phyloP scores from a whole-genome alignment of 2,888 invertebrate genomes.

The Microctonus hyperodae region DNA sequence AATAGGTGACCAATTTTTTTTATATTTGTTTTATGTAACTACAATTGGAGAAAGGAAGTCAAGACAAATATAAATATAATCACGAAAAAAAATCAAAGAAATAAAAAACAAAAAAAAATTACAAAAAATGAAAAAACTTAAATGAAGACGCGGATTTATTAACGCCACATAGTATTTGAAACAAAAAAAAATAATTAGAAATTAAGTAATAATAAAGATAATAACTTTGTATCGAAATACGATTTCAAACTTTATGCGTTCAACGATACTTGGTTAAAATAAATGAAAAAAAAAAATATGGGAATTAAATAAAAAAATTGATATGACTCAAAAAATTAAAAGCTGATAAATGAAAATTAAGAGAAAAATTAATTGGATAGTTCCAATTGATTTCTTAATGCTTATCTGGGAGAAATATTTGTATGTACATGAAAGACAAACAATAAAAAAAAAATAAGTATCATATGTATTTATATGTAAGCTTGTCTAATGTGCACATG shows the following conservation, averaged over 20 bases:
- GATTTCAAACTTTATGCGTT: slow-evolving; percentile 42
- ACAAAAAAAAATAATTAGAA: slow-evolving; percentile 29
- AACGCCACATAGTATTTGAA: slow-evolving; percentile 49
- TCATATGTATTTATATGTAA: slow-evolving; percentile 30
- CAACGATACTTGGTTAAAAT: background rate
- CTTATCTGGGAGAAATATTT: slow-evolving; percentile 57
- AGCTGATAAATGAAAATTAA: slow-evolving; percentile 21
- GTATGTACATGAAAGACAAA: slow-evolving; percentile 61
- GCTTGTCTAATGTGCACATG: background rate
- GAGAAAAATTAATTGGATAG: slow-evolving; percentile 42
- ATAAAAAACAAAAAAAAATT: too few species aligned
- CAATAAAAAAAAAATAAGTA: slow-evolving; percentile 49
- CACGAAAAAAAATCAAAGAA: slow-evolving; percentile 24
- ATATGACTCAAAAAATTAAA: slow-evolving; percentile 28
- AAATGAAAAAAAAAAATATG: background rate
- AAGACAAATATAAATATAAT: slow-evolving; percentile 28
- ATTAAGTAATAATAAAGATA: slow-evolving; percentile 47
- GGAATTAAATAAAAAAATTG: slow-evolving; percentile 26
- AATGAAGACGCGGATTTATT: slow-evolving; percentile 41
- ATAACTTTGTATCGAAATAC: slow-evolving; percentile 42
- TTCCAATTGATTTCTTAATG: slow-evolving; percentile 50
- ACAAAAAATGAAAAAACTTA: slow-evolving; percentile 8
- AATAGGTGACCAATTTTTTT: slow-evolving; percentile 4
- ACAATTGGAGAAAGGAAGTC: slow-evolving; percentile 21
- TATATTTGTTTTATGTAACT: slow-evolving; percentile 7